These are phyloP conservation scores for Hypotaenidia philippensis DNA, from an alignment of 2,797 vertebrate genomes.

Conservation along the genomic window DNA sequence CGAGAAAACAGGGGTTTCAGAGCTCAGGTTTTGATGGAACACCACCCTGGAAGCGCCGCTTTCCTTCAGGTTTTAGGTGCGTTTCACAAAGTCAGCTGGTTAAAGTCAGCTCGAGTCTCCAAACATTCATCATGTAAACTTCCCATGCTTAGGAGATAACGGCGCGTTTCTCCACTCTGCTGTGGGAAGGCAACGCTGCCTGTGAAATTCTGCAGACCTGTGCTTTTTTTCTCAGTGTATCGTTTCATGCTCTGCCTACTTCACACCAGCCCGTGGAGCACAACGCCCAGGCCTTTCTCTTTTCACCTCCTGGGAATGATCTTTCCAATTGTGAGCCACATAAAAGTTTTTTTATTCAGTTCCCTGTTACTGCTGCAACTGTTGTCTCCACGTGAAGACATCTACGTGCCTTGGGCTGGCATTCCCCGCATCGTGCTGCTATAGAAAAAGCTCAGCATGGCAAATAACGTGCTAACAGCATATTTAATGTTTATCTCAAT, in stretches of 20 bases:
- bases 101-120: constrained; percentile 16
- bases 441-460: not conserved
- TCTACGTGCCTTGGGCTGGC: not conserved
- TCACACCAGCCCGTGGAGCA: fast-evolving
- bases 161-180: fast-evolving
- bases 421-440: not conserved
- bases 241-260: not conserved
- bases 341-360: not conserved
- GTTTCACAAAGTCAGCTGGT: not conserved
- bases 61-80: not conserved
- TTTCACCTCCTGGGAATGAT: not conserved
- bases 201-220: constrained; percentile 50
- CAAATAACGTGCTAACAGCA: not conserved
- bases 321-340: not conserved
- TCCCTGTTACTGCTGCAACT: not conserved
- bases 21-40: not conserved
- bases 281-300: not conserved
- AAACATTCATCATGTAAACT: constrained; percentile 43
- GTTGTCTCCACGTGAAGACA: not conserved
- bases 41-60: fast-evolving
- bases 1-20: not conserved
- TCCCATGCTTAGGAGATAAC: constrained; percentile 25
- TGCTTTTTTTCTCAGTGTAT: not conserved
- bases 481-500: constrained; percentile 46
- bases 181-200: not conserved